phyloP scores from a whole-genome alignment of 2,888 invertebrate genomes.

The Patella pellucida region DNA sequence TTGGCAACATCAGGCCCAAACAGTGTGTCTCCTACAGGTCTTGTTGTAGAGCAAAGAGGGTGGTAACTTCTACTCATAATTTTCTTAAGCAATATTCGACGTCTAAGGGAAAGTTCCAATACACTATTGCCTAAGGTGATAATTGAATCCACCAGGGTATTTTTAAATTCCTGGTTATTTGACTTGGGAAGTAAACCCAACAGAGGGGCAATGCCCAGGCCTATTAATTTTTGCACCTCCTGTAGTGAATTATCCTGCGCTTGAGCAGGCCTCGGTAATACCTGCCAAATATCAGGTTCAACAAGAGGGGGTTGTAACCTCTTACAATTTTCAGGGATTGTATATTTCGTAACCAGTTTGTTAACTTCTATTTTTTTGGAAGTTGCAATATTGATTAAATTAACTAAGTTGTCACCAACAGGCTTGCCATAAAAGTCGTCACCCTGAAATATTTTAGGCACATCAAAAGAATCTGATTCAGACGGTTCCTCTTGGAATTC shows the following conservation, averaged over 20 bases:
- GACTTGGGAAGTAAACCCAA: neutral
- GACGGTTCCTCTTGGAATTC: too few species aligned
- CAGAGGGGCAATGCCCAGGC: neutral
- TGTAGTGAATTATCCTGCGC: neutral
- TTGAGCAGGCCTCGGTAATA: neutral
- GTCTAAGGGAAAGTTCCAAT: neutral
- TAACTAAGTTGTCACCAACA: too few species aligned
- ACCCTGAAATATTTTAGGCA: too few species aligned
- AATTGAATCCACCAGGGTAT: slow-evolving; percentile 1
- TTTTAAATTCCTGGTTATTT: neutral
- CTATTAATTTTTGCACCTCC: neutral
- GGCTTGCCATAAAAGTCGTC: too few species aligned
- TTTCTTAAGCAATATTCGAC: neutral
- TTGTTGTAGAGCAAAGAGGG: neutral
- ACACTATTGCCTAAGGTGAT: neutral
- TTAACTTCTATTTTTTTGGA: too few species aligned
- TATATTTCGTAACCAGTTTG: neutral
- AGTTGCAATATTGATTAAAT: too few species aligned
- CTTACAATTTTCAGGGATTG: neutral
- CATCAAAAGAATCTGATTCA: too few species aligned
- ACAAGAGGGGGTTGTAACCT: neutral
- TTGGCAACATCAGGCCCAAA: neutral
- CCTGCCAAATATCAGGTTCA: neutral
- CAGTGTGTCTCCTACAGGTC: neutral
- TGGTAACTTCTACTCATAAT: neutral